Evolutionary conservation across 2,113 vertebrate species (phyloP).

Genomic region (Grammomys dolichurus): DNA sequence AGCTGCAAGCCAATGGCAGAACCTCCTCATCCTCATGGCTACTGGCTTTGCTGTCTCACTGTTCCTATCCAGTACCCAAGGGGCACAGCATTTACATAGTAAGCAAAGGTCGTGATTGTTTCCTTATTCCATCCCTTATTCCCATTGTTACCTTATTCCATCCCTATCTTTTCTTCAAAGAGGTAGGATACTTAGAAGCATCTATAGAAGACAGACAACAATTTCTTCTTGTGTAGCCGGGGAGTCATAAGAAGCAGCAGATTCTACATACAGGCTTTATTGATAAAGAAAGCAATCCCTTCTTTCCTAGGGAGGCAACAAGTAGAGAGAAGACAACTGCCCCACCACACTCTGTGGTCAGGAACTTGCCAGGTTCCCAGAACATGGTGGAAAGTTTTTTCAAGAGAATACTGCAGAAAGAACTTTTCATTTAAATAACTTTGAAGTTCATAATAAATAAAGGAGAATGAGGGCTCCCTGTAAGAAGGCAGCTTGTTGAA

Average conservation of each 20-base stretch:
- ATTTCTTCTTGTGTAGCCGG: background rate
- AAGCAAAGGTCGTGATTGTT: background rate
- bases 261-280: background rate
- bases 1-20: background rate
- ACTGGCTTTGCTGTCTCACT: background rate
- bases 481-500: slow-evolving; percentile 4
- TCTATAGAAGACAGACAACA: no score
- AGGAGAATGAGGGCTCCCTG: background rate
- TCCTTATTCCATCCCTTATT: background rate
- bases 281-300: slow-evolving; percentile 11
- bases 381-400: background rate
- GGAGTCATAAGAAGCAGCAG: background rate
- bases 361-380: background rate
- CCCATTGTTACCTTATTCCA: background rate
- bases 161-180: slow-evolving; percentile 32
- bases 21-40: background rate
- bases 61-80: background rate
- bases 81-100: background rate
- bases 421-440: slow-evolving; percentile 80
- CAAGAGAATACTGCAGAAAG: slow-evolving; percentile 35
- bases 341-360: background rate
- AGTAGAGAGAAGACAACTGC: background rate
- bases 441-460: slow-evolving; percentile 77
- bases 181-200: slow-evolving; percentile 54
- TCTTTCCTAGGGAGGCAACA: slow-evolving; percentile 21